phyloP scores from a whole-genome alignment of 2,113 vertebrate species.

The Formicarius rufipectus region DNA sequence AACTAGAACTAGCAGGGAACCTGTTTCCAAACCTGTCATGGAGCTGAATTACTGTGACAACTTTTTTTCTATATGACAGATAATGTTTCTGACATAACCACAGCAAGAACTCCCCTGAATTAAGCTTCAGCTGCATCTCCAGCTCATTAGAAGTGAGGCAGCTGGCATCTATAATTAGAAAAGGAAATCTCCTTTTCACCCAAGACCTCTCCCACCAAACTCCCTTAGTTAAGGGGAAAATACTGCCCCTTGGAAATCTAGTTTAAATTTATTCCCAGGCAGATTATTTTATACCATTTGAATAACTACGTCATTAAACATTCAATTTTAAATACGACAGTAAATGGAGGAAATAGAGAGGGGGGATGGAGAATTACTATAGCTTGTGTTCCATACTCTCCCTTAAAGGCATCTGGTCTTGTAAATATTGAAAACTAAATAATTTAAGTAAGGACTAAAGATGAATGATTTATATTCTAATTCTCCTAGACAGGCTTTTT shows the following conservation, averaged over 20 bases:
- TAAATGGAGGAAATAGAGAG: neutral
- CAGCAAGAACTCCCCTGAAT: conserved; percentile 15
- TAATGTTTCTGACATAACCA: conserved; percentile 10
- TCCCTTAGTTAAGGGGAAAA: neutral
- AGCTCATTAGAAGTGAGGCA: conserved; percentile 29
- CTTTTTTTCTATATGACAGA: neutral
- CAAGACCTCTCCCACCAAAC: neutral
- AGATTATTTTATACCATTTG: neutral
- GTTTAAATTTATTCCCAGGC: neutral
- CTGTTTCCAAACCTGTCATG: neutral
- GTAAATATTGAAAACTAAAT: neutral
- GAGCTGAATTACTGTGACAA: neutral
- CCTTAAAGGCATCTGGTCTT: neutral
- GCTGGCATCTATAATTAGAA: conserved; percentile 17
- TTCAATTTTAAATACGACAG: neutral
- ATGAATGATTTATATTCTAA: neutral
- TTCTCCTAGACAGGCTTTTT: neutral
- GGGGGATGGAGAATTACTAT: neutral
- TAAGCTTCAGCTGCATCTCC: conserved; percentile 1
- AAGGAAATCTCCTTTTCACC: conserved; percentile 14
- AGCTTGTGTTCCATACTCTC: neutral
- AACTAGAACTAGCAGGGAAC: neutral
- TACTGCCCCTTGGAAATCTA: neutral
- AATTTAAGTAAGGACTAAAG: neutral
- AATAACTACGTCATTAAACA: neutral